Base-by-base conservation (phyloP, 2,888 invertebrate genomes). In the Sminthurides aquaticus region DNA sequence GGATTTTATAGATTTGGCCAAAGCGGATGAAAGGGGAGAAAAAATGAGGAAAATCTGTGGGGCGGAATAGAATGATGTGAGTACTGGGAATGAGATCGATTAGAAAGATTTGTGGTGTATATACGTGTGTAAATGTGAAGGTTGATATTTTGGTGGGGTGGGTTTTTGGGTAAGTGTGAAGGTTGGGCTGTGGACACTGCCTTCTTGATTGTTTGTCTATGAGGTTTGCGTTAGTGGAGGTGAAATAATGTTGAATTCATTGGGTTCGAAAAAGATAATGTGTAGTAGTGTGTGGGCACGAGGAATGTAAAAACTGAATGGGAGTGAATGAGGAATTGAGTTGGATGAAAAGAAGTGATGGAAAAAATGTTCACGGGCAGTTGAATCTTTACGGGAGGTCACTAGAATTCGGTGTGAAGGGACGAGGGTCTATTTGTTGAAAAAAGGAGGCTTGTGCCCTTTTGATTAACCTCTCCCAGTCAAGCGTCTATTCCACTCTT, bases 371-470 rank as follows among this genome's bases (percentile, higher is more conserved):
- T 69, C 68, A 68, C 68, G 65, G 66, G 62, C 69, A 67, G 66
- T 69, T 70, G 68, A 67, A 25, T 68, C 65, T 59, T 67, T 68
- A 69, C 66, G 69, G 67, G 66, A 69, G 69, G 69, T 68, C 68
- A 71, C 58, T 63, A 56, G 27, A 48, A 49, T 59, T 65, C 60
- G 60, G 55, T 59, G 60, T 64, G 59, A 59, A 60, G 64, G 56
- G n/a, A 26, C 26, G 49, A 54, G 62, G 48, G 49, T 64, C 62
- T 68, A 71, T 73, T 73, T 73, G 73, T 71, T 69, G 68, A 70
- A 72, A 66, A 57, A 62, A 60, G 70, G 59, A 67, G 73, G 73
- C 70, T 69, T 73, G 73, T 73, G 73, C 71, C 67, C 70, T 64
- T 71, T 68, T 67, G 67, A 69, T 69, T 67, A 69, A 67, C 67